Conservation (phyloP, 2,888 invertebrate genomes). For the Cephus pulcher region DNA sequence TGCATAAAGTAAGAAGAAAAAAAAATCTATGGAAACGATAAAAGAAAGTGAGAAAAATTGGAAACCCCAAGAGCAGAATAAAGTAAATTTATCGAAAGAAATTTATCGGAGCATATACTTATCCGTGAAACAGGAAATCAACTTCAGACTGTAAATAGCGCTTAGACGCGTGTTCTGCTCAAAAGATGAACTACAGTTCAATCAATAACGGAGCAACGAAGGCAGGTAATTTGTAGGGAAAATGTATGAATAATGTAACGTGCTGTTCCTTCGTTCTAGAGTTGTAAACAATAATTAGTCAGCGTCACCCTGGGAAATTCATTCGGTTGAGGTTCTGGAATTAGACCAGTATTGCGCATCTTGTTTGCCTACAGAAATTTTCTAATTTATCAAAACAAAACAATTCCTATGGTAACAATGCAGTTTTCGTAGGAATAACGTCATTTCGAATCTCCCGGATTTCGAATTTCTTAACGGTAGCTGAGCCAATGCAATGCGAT, state of each 20-base stretch:
- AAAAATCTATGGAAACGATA: background rate
- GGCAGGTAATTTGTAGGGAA: conserved; percentile 38
- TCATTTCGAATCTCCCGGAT: background rate
- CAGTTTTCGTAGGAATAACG: background rate
- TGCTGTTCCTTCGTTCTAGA: conserved; percentile 19
- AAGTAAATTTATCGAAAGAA: background rate
- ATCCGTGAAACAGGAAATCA: background rate
- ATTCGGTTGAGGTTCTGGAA: background rate
- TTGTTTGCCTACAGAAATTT: background rate
- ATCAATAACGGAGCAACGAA: conserved; percentile 35
- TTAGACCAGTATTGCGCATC: background rate
- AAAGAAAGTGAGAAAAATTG: background rate
- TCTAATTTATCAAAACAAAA: background rate
- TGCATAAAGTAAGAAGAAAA: background rate
- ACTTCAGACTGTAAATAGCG: background rate
- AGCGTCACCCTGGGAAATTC: conserved; percentile 23
- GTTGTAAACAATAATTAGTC: conserved; percentile 36
- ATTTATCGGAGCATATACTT: background rate
- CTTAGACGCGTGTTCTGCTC: background rate
- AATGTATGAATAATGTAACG: conserved; percentile 41
- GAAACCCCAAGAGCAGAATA: background rate
- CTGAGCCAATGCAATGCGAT: background rate
- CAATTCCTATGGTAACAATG: background rate
- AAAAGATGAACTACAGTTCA: conserved; percentile 10
- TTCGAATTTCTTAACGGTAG: background rate